Evolutionary conservation across 2,113 vertebrate species (phyloP), one percentile per base, ranked within the genome.

Genomic region (Ondatra zibethicus): DNA sequence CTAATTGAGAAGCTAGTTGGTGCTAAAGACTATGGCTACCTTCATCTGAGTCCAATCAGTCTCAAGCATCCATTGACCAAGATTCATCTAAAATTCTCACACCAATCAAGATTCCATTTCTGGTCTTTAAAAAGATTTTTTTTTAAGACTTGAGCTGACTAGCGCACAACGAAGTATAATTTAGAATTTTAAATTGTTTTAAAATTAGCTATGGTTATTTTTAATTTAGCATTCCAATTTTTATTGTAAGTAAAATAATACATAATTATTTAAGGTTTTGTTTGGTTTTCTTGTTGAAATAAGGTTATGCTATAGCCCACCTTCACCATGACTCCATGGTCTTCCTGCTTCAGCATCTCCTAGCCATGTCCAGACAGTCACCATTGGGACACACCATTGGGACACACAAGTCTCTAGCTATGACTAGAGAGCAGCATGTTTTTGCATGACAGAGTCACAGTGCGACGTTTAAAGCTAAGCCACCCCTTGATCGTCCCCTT

Each of bases 101-200:
- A 82, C 27, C 36, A 36, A 31, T 63, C 23, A 86, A 86, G 39
- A 87, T 39, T 47, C 89, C 92, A 4, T 87, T 89, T 31, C 77
- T 89, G n/a, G 25, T 85, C 84, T 88, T 95, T 47, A 72, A 94
- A 94, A 52, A 19, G 45, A 73, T 9, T 27, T 80, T n/a, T 81
- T 55, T 52, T n/a, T 16, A 66, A 23, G 77, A 82, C 39, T 86
- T 86, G 1, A 31, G 2, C 55, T 81, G 14, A 78, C 2, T 47
- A 66, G 8, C 9, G 65, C 10, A 88, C 84, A 89, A 25, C 27
- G 36, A 90, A 80, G 68, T 65, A 80, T 76, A 65, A 92, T 87
- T 39, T 52, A 63, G 42, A 88, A 88, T 72, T 80, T 84, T 93
- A 39, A 92, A 92, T 96, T 93, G 33, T 42, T 85, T 95, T 68